Evolutionary conservation across 2,113 vertebrate genomes (phyloP).

Genomic region (Elanoides forficatus): DNA sequence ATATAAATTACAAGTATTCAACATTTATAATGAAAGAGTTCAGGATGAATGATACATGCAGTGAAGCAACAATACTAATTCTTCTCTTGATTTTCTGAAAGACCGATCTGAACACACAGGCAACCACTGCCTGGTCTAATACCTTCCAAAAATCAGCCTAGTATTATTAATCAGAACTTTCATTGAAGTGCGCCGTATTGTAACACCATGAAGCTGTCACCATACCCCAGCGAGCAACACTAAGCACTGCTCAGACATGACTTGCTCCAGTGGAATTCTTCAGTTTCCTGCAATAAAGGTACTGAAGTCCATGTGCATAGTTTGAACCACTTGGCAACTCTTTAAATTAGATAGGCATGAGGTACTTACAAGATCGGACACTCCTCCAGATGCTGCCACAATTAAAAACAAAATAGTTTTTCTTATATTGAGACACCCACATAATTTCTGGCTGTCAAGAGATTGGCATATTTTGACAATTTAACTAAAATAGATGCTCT

Average conservation of each 20-base stretch:
- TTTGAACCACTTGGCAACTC: neutral
- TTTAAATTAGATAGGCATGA: neutral
- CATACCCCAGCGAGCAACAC: neutral
- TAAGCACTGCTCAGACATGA: neutral
- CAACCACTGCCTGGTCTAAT: neutral
- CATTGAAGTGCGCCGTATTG: neutral
- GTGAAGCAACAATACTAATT: slow-evolving; percentile 8
- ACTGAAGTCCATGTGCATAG: neutral
- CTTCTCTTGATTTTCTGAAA: slow-evolving; percentile 9
- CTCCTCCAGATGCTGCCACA: slow-evolving; percentile 22
- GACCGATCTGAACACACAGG: neutral
- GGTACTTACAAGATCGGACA: neutral
- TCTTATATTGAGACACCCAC: neutral
- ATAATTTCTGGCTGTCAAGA: slow-evolving; percentile 19
- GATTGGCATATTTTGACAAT: slow-evolving; percentile 45
- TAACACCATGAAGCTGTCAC: neutral
- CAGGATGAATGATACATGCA: neutral
- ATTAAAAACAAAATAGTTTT: slow-evolving; percentile 1
- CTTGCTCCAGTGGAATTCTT: neutral
- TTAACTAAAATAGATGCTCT: slow-evolving; percentile 34
- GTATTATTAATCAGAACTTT: neutral
- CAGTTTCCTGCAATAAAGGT: neutral
- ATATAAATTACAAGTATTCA: slow-evolving; percentile 16
- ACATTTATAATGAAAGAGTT: neutral
- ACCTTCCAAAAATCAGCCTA: neutral